These are phyloP conservation scores for Bucorvus abyssinicus DNA, from an alignment of 2,797 vertebrate genomes.

Conservation along the genomic window DNA sequence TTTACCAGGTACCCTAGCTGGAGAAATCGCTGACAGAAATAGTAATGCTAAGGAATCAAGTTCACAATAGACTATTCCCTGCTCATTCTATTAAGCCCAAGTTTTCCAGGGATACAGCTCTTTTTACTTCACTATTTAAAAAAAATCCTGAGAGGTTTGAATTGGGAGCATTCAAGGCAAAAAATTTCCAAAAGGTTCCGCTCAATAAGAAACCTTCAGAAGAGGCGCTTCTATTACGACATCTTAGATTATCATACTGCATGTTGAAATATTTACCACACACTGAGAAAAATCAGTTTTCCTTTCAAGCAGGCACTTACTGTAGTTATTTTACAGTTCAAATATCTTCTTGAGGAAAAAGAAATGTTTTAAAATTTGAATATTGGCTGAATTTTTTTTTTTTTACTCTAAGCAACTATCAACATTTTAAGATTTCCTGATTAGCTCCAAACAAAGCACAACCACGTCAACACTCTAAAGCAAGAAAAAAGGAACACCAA, in stretches of 20 bases:
- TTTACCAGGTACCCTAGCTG: neutral
- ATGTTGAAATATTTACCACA: neutral
- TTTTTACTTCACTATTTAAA: neutral
- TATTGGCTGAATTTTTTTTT: neutral
- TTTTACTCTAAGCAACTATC: neutral
- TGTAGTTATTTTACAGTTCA: neutral
- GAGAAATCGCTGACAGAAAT: neutral
- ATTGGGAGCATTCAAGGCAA: neutral
- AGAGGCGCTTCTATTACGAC: neutral
- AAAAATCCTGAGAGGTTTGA: neutral
- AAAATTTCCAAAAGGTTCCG: neutral
- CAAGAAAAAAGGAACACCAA: accelerated
- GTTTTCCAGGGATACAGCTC: neutral
- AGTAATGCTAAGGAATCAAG: neutral
- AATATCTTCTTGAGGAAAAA: neutral
- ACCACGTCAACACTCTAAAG: neutral
- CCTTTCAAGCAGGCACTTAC: neutral
- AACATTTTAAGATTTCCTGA: neutral
- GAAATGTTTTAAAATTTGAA: neutral
- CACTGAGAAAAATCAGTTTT: neutral
- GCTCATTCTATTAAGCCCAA: neutral
- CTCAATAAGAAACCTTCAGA: neutral
- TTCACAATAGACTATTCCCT: neutral
- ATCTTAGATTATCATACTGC: neutral
- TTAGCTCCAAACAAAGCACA: neutral